These are phyloP conservation scores for Apus apus DNA, from an alignment of 2,113 vertebrate genomes.

Conservation along the genomic window DNA sequence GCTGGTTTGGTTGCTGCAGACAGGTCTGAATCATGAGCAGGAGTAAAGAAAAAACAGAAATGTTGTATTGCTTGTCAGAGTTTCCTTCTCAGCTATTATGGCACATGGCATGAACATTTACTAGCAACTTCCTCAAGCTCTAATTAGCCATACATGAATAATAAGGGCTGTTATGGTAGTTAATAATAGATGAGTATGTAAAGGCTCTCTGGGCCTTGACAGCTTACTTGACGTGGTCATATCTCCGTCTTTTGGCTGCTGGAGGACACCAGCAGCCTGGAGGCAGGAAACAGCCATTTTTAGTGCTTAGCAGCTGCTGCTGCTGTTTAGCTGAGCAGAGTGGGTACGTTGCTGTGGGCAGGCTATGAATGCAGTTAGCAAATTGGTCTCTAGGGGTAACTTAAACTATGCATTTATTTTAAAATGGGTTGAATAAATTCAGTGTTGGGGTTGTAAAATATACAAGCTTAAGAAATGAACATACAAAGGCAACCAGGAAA, in stretches of 20 bases:
- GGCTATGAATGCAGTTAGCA: neutral
- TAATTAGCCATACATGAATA: neutral
- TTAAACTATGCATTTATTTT: neutral
- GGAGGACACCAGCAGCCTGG: neutral
- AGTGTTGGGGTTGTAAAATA: neutral
- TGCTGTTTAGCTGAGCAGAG: neutral
- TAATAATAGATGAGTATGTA: neutral
- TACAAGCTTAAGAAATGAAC: neutral
- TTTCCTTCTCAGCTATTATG: neutral
- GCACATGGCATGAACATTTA: neutral
- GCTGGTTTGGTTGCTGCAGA: neutral
- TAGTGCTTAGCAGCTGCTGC: neutral
- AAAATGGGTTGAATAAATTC: neutral
- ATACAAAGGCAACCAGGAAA: neutral
- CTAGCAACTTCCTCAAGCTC: neutral
- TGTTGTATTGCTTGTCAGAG: neutral
- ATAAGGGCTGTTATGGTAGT: neutral
- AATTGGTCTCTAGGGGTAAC: neutral
- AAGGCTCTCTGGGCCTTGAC: accelerated
- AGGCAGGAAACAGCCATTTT: neutral
- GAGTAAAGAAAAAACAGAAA: neutral
- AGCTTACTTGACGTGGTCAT: neutral
- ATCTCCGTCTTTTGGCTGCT: neutral
- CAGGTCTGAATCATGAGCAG: neutral
- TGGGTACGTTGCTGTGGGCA: accelerated